A percentile compares a stretch with the other conserved stretches of the same genome.
phyloP scores from a whole-genome alignment of 2,113 vertebrate species.

The Microcebus griseorufus region DNA sequence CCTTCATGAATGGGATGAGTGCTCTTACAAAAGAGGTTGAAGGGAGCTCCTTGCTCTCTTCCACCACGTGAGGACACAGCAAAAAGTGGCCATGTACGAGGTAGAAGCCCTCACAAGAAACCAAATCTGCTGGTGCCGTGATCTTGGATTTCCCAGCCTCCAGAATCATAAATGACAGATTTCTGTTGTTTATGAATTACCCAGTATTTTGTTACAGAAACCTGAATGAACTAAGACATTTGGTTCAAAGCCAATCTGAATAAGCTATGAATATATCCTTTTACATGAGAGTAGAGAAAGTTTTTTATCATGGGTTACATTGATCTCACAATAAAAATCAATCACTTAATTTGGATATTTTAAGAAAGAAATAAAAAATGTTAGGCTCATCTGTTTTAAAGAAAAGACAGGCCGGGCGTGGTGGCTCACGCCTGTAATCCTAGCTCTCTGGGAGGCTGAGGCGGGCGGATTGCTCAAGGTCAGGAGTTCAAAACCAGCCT shows the following conservation, averaged over 20 bases:
- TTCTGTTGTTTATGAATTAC: background rate
- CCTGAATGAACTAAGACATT: background rate
- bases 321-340: background rate
- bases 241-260: background rate
- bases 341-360: constrained; percentile 2
- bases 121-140: background rate
- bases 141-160: background rate
- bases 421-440: too few relatives aligned
- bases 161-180: background rate
- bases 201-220: background rate
- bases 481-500: too few relatives aligned
- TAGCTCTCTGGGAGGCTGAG: too few relatives aligned
- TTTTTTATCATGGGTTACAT: background rate
- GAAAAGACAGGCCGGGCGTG: background rate
- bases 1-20: background rate
- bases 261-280: background rate
- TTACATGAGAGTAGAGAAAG: background rate
- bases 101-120: background rate
- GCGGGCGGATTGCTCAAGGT: too few relatives aligned
- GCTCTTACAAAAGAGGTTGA: background rate
- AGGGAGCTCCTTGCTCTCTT: background rate
- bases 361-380: background rate
- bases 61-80: too few relatives aligned
- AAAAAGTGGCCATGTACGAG: background rate
- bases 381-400: background rate